Conservation (phyloP, 2,113 vertebrate species). For the Carettochelys insculpta region DNA sequence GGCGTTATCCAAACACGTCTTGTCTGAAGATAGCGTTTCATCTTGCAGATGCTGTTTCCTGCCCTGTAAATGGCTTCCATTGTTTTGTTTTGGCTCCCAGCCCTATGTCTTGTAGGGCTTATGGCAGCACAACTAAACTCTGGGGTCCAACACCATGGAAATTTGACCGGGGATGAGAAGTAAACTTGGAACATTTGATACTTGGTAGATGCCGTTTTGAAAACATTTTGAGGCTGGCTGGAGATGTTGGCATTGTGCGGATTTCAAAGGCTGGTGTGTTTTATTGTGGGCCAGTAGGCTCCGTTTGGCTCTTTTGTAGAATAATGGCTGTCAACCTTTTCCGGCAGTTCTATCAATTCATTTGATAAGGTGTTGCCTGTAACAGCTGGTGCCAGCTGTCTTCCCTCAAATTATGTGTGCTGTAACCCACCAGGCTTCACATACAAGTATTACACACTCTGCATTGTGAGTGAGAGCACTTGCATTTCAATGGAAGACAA, state of each 20-base stretch:
- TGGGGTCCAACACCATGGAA: background rate
- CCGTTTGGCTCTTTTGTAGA: fast-evolving
- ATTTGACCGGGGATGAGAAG: fast-evolving
- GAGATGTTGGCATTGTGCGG: background rate
- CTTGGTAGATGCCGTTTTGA: background rate
- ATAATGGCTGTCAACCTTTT: background rate
- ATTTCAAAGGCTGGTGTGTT: fast-evolving
- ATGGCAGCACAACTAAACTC: background rate
- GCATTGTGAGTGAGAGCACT: fast-evolving
- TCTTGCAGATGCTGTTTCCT: conserved; percentile 69
- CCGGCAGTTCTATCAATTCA: fast-evolving
- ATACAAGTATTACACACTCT: background rate
- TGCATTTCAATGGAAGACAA: fast-evolving
- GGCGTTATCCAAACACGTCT: conserved; percentile 73
- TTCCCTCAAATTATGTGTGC: fast-evolving
- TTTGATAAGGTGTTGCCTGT: background rate
- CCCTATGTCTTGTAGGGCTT: background rate
- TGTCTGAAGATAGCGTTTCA: conserved; percentile 73
- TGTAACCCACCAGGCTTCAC: fast-evolving
- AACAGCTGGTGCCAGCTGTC: background rate
- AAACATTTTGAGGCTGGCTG: fast-evolving
- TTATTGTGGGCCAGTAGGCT: background rate
- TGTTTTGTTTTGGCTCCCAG: conserved; percentile 58
- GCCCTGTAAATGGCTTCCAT: conserved; percentile 65
- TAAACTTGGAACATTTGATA: background rate